These are phyloP conservation scores for Polylopha cassiicola DNA, from an alignment of 2,888 invertebrate genomes.

Conservation along the genomic window DNA sequence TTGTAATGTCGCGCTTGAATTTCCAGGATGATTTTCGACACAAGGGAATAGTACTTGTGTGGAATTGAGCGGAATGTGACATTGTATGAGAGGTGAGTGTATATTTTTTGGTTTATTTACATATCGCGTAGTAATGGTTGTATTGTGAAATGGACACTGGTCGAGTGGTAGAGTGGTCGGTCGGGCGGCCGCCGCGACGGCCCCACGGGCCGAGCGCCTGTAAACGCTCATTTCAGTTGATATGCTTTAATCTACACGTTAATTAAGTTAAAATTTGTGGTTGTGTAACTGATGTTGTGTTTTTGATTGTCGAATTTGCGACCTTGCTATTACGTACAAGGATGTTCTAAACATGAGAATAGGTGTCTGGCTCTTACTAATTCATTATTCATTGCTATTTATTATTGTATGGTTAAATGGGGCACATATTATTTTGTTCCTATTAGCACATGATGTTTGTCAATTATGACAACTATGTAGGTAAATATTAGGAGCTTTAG, in stretches of 20 bases:
- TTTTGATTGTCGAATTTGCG: slow-evolving; percentile 49
- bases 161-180: slow-evolving; percentile 45
- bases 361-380: slow-evolving; percentile 35
- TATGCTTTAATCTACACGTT: slow-evolving; percentile 16
- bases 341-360: slow-evolving; percentile 34
- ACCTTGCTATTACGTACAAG: slow-evolving; percentile 39
- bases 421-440: slow-evolving; percentile 28
- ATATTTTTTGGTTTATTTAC: slow-evolving; percentile 70
- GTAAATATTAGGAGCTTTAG: slow-evolving; percentile 18
- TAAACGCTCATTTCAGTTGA: slow-evolving; percentile 34
- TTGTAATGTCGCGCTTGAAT: slow-evolving; percentile 70
- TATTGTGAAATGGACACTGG: slow-evolving; percentile 59
- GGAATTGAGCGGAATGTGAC: slow-evolving; percentile 77
- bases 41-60: slow-evolving; percentile 66
- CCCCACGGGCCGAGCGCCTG: slow-evolving; percentile 38
- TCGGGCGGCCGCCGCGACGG: slow-evolving; percentile 47
- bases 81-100: slow-evolving; percentile 74
- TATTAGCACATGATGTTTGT: slow-evolving; percentile 28
- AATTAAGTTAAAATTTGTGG: slow-evolving; percentile 25
- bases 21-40: slow-evolving; percentile 71
- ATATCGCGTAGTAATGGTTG: slow-evolving; percentile 52
- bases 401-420: slow-evolving; percentile 17
- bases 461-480: slow-evolving; percentile 18
- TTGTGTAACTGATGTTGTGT: slow-evolving; percentile 64
- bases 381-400: slow-evolving; percentile 19